Percentiles rank a stretch among this genome's conserved stretches.
Evolutionary conservation across 1,140 invertebrate species (phyloP).

Genomic region (Chelonus insularis): DNA sequence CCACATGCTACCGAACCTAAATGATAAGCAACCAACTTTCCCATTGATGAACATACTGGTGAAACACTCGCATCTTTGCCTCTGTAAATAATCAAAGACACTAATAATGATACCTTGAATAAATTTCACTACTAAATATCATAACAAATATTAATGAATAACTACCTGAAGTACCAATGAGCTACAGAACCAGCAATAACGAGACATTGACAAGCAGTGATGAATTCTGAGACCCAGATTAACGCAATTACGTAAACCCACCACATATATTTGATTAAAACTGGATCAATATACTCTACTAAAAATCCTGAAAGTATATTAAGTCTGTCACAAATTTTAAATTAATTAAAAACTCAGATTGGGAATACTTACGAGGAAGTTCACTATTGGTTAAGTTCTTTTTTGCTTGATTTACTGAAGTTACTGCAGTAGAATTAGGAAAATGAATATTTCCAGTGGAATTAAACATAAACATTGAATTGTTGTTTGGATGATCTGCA

Average conservation of each 20-base stretch:
- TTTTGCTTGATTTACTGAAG: constrained; percentile 34
- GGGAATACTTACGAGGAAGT: constrained; percentile 29
- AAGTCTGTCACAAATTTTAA: constrained; percentile 9
- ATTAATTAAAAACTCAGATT: constrained; percentile 11
- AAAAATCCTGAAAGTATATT: constrained; percentile 59
- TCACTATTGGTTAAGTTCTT: constrained; percentile 33
- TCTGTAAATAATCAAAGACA: constrained; percentile 55
- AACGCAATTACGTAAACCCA: constrained; percentile 88
- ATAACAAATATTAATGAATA: constrained; percentile 21
- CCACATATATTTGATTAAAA: constrained; percentile 85
- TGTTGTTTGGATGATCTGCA: constrained; percentile 60
- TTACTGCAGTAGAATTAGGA: constrained; percentile 35
- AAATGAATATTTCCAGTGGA: constrained; percentile 26
- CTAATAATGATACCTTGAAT: neutral
- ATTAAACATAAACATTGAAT: constrained; percentile 53
- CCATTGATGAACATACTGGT: constrained; percentile 73
- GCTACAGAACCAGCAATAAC: constrained; percentile 87
- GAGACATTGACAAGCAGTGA: constrained; percentile 89
- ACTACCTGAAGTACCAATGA: constrained; percentile 84
- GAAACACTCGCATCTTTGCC: constrained; percentile 63
- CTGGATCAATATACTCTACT: constrained; percentile 70
- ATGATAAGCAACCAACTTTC: constrained; percentile 82
- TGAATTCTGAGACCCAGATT: constrained; percentile 89
- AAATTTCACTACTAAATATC: neutral
- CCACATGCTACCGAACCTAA: constrained; percentile 90